Percentiles rank a stretch among this genome's conserved stretches.
phyloP scores from a whole-genome alignment of 2,797 vertebrate genomes.

The Erethizon dorsatum region DNA sequence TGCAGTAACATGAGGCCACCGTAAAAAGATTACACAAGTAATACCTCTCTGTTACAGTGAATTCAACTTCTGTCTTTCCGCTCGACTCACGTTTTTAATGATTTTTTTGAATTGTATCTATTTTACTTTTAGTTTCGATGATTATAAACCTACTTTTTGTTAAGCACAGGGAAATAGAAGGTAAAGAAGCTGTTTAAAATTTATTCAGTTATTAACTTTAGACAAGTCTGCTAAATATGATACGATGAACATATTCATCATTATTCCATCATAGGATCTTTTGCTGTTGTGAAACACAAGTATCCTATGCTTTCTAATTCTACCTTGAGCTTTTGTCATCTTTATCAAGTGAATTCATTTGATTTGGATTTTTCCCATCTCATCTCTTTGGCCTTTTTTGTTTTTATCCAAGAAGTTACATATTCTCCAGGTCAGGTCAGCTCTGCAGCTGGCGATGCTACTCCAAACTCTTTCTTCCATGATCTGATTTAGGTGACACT shows the following conservation, averaged over 20 bases:
- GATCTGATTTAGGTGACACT: background rate
- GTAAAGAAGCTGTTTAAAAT: background rate
- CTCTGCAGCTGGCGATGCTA: too few species aligned
- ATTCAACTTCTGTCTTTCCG: background rate
- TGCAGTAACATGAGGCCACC: background rate
- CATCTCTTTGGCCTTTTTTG: accelerated
- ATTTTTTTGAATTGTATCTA: background rate
- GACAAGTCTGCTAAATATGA: background rate
- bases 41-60: background rate
- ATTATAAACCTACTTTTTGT: background rate
- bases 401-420: background rate
- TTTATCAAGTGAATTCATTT: background rate
- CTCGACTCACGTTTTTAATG: background rate
- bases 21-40: background rate
- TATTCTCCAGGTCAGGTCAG: background rate
- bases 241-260: background rate
- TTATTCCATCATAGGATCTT: background rate
- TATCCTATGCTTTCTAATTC: too few species aligned
- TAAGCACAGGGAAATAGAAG: background rate
- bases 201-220: background rate
- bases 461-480: background rate
- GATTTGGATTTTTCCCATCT: background rate
- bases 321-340: background rate
- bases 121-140: background rate
- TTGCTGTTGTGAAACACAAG: background rate